Base-by-base conservation (phyloP, 35 echinoderm and acorn worm species). In the Ophiothrix spiculata region DNA sequence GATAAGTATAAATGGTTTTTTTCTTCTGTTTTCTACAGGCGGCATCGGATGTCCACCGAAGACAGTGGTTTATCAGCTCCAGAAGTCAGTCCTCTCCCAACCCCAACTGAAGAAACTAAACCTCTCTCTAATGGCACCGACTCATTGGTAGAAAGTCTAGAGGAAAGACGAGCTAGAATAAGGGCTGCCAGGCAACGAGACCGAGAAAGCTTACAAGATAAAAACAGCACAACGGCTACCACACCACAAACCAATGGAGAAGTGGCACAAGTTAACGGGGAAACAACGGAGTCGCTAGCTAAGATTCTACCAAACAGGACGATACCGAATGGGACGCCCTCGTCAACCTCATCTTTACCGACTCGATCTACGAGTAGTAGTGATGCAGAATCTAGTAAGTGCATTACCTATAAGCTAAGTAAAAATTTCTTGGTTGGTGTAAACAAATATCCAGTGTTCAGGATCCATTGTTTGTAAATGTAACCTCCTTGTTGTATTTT, bases 141-240 rank as follows among this genome's bases (percentile, higher is more conserved):
- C 17, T 16, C 34, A 23, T 32, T 36, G 82, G 39, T 39, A 35
- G 35, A 33, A 38, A 38, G 46, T 34, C 64, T 84, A 33, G 82
- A 84, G 29, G 82, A 84, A 39, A 13, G 82, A 56, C 19, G 82
- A 37, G 46, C 33, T 23, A 84, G 82, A 39, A 74, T 84, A 73
- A 36, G 34, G 77, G 77, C 77, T 36, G 35, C 38, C 77, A 54
- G 82, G 56, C 36, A 74, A 38, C 42, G 82, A 36, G 56, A 49
- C 8, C 29, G 74, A 34, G 33, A 73, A 29, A 38, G 46, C 15
- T n/a, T n/a, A n/a, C 60, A 28, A n/a, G 60, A 69, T 28, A 69
- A 69, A 28, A 69, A 69, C 23, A 28, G 60, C 4, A 69, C 60
- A 25, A 69, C 60, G 60, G 29, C 60, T 25, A 6, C 60, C 16